Conservation (phyloP, 2,113 vertebrate species). For the Hucho hucho region DNA sequence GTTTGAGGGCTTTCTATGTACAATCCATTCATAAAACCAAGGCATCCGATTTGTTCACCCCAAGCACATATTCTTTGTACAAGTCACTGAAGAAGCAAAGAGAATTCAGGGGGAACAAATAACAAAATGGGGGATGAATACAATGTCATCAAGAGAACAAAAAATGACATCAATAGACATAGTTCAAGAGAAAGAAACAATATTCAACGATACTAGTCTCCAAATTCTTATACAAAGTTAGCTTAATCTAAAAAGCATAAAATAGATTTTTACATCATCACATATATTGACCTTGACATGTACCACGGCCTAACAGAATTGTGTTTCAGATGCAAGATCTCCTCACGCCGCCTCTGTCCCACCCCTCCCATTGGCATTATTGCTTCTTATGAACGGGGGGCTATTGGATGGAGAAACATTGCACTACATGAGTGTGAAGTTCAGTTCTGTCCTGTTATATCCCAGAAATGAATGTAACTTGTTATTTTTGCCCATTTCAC, state of each 20-base stretch:
- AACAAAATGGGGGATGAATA: constrained; percentile 24
- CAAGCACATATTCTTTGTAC: constrained; percentile 31
- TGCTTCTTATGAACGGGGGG: constrained; percentile 73
- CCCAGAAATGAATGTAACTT: constrained; percentile 30
- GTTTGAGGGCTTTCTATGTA: constrained; percentile 23
- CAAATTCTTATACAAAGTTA: constrained; percentile 82
- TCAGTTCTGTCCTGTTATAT: constrained; percentile 40
- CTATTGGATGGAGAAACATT: constrained; percentile 46
- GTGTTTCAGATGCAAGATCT: constrained; percentile 76
- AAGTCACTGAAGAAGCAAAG: constrained; percentile 47
- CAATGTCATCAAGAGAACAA: constrained; percentile 10
- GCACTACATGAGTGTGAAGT: constrained; percentile 49
- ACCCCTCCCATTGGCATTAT: constrained; percentile 78
- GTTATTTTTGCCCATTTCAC: constrained; percentile 46
- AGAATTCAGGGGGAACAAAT: constrained; percentile 43
- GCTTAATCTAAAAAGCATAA: constrained; percentile 86
- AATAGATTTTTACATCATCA: constrained; percentile 84
- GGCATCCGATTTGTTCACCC: constrained; percentile 21
- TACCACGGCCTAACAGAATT: constrained; percentile 74
- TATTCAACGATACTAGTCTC: constrained; percentile 69
- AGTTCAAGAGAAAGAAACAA: constrained; percentile 23
- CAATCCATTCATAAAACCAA: constrained; percentile 19
- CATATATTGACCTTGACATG: constrained; percentile 66
- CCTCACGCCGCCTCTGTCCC: constrained; percentile 52
- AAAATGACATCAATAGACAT: constrained; percentile 40